phyloP scores from a whole-genome alignment of 1,140 invertebrate species.

The Drosophila nasuta region DNA sequence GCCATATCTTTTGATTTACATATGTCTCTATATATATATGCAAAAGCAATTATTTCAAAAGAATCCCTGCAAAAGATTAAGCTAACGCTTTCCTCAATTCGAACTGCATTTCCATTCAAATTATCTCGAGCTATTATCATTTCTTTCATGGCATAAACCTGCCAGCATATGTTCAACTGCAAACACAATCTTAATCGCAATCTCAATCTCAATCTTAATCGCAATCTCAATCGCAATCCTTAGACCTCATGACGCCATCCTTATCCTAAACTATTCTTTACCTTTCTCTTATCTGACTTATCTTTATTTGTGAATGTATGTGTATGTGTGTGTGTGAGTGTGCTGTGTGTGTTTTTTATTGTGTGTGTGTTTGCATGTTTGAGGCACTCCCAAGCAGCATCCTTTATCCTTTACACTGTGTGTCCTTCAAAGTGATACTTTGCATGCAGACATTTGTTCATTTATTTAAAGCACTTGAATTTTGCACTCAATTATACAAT shows the following conservation, averaged over 20 bases:
- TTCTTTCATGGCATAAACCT: constrained; percentile 5
- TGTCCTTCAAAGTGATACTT: not conserved
- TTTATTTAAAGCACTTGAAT: not conserved
- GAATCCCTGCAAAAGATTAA: constrained; percentile 1
- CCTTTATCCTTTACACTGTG: constrained; percentile 7
- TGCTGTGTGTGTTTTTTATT: constrained; percentile 53
- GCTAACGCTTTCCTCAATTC: constrained; percentile 7
- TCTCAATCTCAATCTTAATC: not conserved
- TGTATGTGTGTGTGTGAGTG: constrained; percentile 37
- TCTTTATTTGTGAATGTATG: constrained; percentile 19
- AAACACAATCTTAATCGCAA: not conserved
- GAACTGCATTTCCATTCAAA: not conserved
- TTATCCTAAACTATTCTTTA: constrained; percentile 11
- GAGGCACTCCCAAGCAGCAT: constrained; percentile 12
- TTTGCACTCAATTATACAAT: not conserved
- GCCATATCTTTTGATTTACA: constrained; percentile 25
- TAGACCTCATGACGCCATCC: constrained; percentile 9
- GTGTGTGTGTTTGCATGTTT: constrained; percentile 42
- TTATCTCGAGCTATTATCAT: not conserved
- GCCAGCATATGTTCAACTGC: constrained; percentile 1
- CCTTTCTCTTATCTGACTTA: constrained; percentile 16
- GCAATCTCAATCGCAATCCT: not conserved
- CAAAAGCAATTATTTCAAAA: constrained; percentile 6
- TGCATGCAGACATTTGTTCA: constrained; percentile 9
- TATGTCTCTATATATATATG: constrained; percentile 22